Conservation (phyloP, 2,888 invertebrate genomes). For the Microplitis deprimator region DNA sequence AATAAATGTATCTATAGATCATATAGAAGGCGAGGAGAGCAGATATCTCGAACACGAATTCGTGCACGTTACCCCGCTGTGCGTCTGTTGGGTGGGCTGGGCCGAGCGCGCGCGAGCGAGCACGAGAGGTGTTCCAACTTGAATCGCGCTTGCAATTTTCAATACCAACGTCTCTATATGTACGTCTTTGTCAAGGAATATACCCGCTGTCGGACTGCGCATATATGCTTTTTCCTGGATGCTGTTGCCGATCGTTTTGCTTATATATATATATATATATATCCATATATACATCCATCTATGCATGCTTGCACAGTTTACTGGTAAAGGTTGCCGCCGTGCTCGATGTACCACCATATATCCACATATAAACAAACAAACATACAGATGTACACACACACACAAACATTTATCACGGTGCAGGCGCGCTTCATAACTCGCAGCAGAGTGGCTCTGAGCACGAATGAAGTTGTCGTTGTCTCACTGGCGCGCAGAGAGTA, state of each 20-base stretch:
- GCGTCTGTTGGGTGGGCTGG: constrained; percentile 41
- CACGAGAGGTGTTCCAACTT: constrained; percentile 10
- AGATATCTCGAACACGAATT: constrained; percentile 42
- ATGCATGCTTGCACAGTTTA: background rate
- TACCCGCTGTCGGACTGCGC: background rate
- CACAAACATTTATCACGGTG: constrained; percentile 44
- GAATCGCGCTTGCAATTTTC: background rate
- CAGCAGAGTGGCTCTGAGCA: constrained; percentile 48
- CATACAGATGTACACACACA: constrained; percentile 23
- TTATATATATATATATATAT: background rate
- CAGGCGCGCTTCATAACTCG: constrained; percentile 65
- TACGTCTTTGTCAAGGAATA: background rate
- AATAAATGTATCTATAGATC: constrained; percentile 20
- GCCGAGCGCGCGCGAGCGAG: background rate
- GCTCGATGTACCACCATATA: constrained; percentile 36
- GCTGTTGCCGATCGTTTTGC: background rate
- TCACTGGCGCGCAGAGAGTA: constrained; percentile 48
- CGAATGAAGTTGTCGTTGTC: constrained; percentile 71
- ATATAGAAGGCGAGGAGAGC: constrained; percentile 38
- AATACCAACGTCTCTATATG: constrained; percentile 3
- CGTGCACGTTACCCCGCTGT: constrained; percentile 32
- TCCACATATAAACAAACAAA: constrained; percentile 3
- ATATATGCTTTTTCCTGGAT: background rate
- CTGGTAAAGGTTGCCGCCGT: constrained; percentile 41
- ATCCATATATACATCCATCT: background rate